phyloP scores from a whole-genome alignment of 2,888 invertebrate species.

The Poecilobothrus nobilitatus region DNA sequence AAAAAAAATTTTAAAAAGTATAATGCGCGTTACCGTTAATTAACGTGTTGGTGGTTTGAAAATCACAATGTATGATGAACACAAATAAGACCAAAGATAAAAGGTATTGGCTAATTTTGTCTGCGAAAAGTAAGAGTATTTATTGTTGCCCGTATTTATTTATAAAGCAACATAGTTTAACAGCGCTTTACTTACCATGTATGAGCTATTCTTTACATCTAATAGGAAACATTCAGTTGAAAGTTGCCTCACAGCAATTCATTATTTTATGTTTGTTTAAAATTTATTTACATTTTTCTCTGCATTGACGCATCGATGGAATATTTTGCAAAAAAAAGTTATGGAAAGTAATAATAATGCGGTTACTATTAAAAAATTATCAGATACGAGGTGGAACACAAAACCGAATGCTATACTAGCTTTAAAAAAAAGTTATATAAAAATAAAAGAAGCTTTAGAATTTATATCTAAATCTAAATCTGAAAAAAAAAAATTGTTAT shows the following conservation, averaged over 20 bases:
- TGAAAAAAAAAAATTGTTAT: neutral
- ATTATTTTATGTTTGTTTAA: neutral
- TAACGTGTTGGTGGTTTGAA: no score
- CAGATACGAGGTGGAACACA: neutral
- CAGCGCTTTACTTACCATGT: no score
- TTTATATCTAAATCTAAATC: conserved; percentile 3
- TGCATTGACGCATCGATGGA: neutral
- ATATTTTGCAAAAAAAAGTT: conserved; percentile 2
- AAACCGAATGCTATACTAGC: no score
- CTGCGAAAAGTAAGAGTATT: no score
- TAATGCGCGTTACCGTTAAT: no score
- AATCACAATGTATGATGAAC: no score
- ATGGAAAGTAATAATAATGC: conserved; percentile 3
- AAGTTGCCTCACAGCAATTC: neutral
- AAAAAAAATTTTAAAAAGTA: no score
- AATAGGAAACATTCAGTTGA: neutral
- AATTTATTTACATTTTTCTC: conserved; percentile 7
- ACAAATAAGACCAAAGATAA: no score
- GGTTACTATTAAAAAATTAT: conserved; percentile 7
- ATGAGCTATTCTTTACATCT: no score
- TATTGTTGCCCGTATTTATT: no score
- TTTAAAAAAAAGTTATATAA: conserved; percentile 3
- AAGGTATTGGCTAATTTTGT: no score
- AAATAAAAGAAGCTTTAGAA: neutral
- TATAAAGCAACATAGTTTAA: no score